These are phyloP conservation scores for Drosophila anomelani DNA, from an alignment of 2,888 invertebrate species.

Conservation along the genomic window DNA sequence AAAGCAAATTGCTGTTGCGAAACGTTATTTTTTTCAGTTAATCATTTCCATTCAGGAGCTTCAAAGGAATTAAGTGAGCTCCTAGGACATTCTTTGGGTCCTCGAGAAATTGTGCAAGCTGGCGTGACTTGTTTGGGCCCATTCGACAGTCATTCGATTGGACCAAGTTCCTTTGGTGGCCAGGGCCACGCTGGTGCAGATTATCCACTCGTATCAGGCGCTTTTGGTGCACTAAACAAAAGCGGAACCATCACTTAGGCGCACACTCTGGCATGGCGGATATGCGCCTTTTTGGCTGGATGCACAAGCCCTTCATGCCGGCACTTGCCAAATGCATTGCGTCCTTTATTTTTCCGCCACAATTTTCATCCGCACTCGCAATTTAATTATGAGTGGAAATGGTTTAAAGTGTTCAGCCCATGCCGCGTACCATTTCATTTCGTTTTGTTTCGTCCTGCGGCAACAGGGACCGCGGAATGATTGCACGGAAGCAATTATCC, in stretches of 20 bases:
- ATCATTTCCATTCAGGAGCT: slow-evolving; percentile 15
- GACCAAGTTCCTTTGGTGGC: slow-evolving; percentile 15
- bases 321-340: slow-evolving; percentile 26
- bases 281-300: slow-evolving; percentile 38
- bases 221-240: slow-evolving; percentile 28
- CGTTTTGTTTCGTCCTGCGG: slow-evolving; percentile 5
- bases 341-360: slow-evolving; percentile 25
- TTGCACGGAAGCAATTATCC: slow-evolving; percentile 35
- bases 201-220: slow-evolving; percentile 23
- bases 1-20: neutral
- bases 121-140: slow-evolving; percentile 43
- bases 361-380: slow-evolving; percentile 47
- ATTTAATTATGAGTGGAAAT: slow-evolving; percentile 60
- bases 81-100: neutral
- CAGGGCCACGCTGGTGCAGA: slow-evolving; percentile 17
- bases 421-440: neutral
- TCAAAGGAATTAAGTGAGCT: slow-evolving; percentile 17
- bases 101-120: slow-evolving; percentile 30
- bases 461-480: slow-evolving; percentile 33
- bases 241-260: slow-evolving; percentile 41
- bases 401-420: slow-evolving; percentile 39
- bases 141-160: slow-evolving; percentile 48
- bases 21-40: neutral
- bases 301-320: slow-evolving; percentile 18
- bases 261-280: slow-evolving; percentile 23